phyloP scores from a whole-genome alignment of 2,113 vertebrate species.

The Sphyrna mokarran region DNA sequence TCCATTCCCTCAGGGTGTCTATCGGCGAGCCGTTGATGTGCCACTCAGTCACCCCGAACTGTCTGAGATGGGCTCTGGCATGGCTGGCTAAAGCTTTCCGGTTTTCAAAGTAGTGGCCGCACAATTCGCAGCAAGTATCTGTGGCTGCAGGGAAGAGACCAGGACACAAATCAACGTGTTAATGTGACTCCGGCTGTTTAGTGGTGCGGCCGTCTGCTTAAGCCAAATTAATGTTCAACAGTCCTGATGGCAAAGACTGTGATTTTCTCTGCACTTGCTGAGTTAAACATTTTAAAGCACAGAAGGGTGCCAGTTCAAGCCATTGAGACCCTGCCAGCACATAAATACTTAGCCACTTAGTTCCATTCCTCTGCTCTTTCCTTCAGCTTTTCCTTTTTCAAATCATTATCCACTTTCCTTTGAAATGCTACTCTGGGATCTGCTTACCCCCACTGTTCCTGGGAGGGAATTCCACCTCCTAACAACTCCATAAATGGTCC shows the following conservation, averaged over 20 bases:
- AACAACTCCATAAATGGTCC: neutral
- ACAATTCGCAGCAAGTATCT: conserved; percentile 89
- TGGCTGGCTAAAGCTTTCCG: conserved; percentile 91
- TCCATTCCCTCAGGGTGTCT: conserved; percentile 93
- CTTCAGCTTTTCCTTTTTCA: neutral
- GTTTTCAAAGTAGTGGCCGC: conserved; percentile 93
- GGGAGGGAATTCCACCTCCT: neutral
- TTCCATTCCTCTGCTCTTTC: neutral
- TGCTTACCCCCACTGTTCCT: neutral
- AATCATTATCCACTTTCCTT: neutral
- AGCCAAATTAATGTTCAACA: conserved; percentile 9
- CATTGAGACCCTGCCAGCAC: neutral
- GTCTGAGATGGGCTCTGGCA: conserved; percentile 81
- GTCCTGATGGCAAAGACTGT: conserved; percentile 13
- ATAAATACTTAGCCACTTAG: neutral
- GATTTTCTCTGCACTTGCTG: neutral
- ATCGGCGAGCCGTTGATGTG: conserved; percentile 93
- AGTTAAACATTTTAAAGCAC: neutral
- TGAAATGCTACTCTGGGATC: neutral
- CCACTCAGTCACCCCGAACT: conserved; percentile 95
- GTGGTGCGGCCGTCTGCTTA: neutral
- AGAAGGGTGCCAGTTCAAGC: neutral
- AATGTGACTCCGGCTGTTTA: conserved; percentile 18
- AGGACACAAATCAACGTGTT: conserved; percentile 28
- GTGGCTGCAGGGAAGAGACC: conserved; percentile 44